Evolutionary conservation across 2,113 vertebrate genomes (phyloP).

Genomic region (Sinocyclocheilus grahami): DNA sequence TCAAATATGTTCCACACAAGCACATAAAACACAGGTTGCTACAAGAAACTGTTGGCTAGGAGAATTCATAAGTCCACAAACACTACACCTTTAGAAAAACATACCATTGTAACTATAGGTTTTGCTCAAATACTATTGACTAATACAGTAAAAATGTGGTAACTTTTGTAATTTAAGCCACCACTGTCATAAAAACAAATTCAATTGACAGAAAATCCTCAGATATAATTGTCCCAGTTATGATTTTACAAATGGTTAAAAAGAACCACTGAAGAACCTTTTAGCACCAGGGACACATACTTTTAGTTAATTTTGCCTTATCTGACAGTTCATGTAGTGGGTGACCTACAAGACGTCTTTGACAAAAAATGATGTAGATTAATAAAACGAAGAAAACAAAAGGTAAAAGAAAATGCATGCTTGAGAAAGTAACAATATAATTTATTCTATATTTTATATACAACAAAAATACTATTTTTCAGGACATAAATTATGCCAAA

Average conservation of each 20-base stretch:
- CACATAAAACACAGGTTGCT: conserved; percentile 22
- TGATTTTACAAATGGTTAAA: neutral
- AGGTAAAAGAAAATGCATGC: too few species aligned
- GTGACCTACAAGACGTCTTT: too few species aligned
- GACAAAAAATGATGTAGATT: too few species aligned
- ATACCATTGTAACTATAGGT: neutral
- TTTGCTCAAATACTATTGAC: neutral
- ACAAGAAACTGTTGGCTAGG: neutral
- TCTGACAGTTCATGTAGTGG: too few species aligned
- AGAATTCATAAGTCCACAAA: neutral
- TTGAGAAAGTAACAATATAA: too few species aligned
- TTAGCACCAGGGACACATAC: too few species aligned
- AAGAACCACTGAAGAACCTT: too few species aligned
- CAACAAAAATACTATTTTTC: too few species aligned
- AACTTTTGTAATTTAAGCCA: neutral
- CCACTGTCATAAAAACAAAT: neutral
- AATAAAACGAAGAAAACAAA: too few species aligned
- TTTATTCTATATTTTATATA: too few species aligned
- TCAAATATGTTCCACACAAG: conserved; percentile 36
- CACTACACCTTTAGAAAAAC: neutral
- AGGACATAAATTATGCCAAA: too few species aligned
- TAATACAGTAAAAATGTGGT: neutral
- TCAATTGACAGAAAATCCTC: neutral
- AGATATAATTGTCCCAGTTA: neutral
- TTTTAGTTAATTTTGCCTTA: too few species aligned